Conservation (phyloP, 2,888 invertebrate species). For the Campoplex capitator region DNA sequence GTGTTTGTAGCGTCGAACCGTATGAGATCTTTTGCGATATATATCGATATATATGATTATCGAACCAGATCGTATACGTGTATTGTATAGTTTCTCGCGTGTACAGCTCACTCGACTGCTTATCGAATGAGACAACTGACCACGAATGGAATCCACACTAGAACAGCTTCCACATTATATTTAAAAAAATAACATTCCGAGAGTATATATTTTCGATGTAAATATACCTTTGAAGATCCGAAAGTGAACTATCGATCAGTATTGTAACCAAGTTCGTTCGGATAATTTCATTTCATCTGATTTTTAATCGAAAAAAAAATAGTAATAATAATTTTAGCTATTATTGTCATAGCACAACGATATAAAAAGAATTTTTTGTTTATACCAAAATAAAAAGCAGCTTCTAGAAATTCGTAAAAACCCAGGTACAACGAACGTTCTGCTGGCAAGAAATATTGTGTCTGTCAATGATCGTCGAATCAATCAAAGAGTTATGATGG, state of each 20-base stretch:
- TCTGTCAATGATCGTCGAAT: no score
- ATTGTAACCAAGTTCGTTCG: background rate
- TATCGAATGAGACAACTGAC: slow-evolving; percentile 65
- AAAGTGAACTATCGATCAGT: slow-evolving; percentile 6
- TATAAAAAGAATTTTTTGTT: no score
- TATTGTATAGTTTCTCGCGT: slow-evolving; percentile 2
- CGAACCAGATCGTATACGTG: slow-evolving; percentile 29
- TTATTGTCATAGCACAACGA: no score
- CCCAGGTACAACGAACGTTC: no score
- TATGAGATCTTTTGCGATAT: slow-evolving; percentile 45
- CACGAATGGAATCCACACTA: slow-evolving; percentile 43
- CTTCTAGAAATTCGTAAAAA: no score
- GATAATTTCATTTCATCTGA: background rate
- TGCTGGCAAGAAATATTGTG: no score
- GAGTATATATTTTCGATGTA: background rate
- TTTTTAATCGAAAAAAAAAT: no score
- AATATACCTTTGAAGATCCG: slow-evolving; percentile 3
- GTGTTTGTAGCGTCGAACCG: slow-evolving; percentile 4
- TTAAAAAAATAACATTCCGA: slow-evolving; percentile 23
- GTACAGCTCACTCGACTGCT: slow-evolving; percentile 54
- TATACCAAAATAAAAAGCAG: no score
- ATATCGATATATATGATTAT: slow-evolving; percentile 44
- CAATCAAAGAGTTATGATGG: no score
- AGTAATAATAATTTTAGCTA: no score
- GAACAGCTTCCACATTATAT: slow-evolving; percentile 35